These are phyloP conservation scores for Cyrtodaria siliqua DNA, from an alignment of 2,888 invertebrate genomes.

Conservation along the genomic window DNA sequence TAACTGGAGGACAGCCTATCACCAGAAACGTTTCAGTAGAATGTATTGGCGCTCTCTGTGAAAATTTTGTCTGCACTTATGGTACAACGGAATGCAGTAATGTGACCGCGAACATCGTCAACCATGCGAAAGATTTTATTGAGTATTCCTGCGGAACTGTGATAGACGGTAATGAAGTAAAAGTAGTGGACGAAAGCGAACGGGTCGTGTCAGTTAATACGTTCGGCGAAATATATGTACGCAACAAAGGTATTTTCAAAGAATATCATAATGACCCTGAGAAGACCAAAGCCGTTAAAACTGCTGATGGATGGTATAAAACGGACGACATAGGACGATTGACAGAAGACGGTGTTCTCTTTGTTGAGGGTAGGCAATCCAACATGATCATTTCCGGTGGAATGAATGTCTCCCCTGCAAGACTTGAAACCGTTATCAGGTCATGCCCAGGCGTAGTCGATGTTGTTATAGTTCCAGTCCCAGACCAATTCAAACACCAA, in stretches of 20 bases:
- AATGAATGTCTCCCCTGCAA: conserved; percentile 36
- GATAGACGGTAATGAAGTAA: conserved; percentile 22
- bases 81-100: conserved; percentile 28
- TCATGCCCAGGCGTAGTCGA: conserved; percentile 15
- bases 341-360: conserved; percentile 23
- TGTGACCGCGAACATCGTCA: not conserved
- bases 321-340: conserved; percentile 49
- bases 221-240: conserved; percentile 41
- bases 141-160: conserved; percentile 27
- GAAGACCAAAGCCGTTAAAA: conserved; percentile 15
- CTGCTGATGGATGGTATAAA: conserved; percentile 46
- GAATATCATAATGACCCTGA: conserved; percentile 44
- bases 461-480: conserved; percentile 51
- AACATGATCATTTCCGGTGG: conserved; percentile 41
- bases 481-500: conserved; percentile 54
- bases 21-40: conserved; percentile 2
- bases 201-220: conserved; percentile 21
- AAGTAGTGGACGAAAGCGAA: conserved; percentile 28
- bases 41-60: conserved; percentile 5
- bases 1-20: conserved; percentile 33
- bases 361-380: conserved; percentile 41
- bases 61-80: conserved; percentile 7
- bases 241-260: conserved; percentile 16
- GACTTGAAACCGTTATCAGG: conserved; percentile 25
- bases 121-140: conserved; percentile 1